phyloP scores from a whole-genome alignment of 2,113 vertebrate species.

The Sphaerodactylus townsendi region DNA sequence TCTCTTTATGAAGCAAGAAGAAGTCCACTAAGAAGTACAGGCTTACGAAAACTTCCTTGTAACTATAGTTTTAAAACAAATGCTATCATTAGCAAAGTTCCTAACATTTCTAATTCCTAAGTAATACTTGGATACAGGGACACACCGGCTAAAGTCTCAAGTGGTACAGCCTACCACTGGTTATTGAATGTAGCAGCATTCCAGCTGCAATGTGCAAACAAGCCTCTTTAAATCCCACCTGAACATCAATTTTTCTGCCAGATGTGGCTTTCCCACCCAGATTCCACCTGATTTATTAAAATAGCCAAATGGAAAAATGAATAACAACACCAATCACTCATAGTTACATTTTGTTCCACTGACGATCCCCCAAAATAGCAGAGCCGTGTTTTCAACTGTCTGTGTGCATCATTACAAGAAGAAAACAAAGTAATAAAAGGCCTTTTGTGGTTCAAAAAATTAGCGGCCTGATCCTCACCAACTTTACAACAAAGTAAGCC shows the following conservation, averaged over 20 bases:
- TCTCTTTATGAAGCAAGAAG: no score
- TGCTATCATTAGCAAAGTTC: no score
- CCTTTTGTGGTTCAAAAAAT: background rate
- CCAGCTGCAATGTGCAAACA: no score
- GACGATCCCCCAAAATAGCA: constrained; percentile 1
- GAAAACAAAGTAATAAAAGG: constrained; percentile 9
- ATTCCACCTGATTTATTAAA: background rate
- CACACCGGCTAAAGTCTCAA: no score
- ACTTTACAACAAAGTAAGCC: background rate
- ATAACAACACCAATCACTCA: background rate
- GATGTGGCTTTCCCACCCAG: background rate
- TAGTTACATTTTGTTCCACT: background rate
- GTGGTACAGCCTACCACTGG: no score
- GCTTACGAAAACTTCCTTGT: no score
- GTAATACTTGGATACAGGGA: no score
- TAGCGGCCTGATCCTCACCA: background rate
- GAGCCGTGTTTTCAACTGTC: constrained; percentile 21
- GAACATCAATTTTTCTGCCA: background rate
- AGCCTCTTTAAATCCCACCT: background rate
- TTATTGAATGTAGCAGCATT: no score
- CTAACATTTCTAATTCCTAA: no score
- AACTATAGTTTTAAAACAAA: no score
- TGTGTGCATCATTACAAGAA: background rate
- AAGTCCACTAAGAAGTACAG: no score
- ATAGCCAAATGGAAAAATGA: background rate